Evolutionary conservation across 1,140 invertebrate species (phyloP), one percentile per base, ranked within the genome.

Genomic region (Rhyzopertha dominica): DNA sequence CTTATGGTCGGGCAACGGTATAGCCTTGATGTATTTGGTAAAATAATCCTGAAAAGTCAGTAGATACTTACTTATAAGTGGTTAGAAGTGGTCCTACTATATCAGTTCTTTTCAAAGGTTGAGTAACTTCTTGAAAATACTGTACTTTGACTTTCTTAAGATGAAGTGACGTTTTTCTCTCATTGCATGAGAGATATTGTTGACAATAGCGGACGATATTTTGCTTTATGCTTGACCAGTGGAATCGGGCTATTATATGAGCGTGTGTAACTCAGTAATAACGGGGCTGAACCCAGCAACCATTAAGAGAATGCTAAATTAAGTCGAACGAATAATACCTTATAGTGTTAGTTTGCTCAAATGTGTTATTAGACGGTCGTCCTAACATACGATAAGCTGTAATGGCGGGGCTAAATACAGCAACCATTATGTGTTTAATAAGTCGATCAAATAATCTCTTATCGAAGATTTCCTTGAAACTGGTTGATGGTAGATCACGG

Each of bases 1-100:
- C 20, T 50, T 42, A 38, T 58, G 54, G 28, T 53, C 25, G 28
- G 28, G 12, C 12, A 62, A 37, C 3, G 58, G 48, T 13, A 36
- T 41, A 2, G 54, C 57, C 35, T 38, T n/a, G n/a, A 20, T 38
- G 25, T n/a, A 40, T 28, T 40, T 40, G 4, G 38, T 26, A 40
- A 40, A 40, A 28, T 40, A 40, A 13, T 40, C 38, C 18, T 40
- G 38, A 17, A 40, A 40, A 5, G 25, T 40, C 7, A 40, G 18
- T 40, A 40, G 13, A 40, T 40, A 26, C 12, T 14, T 40, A 17
- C 29, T 40, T 29, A 7, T 25, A 23, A 13, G 25, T 23, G n/a
- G 38, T 40, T 9, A 17, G 9, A 4, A 40, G 24, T 13, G 38
- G 38, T 28, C 25, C 38, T 14, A 40, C 38, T 29, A 40, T 40